Base-by-base conservation (phyloP, 2,888 invertebrate species). In the Fissipunctia ypsillon region DNA sequence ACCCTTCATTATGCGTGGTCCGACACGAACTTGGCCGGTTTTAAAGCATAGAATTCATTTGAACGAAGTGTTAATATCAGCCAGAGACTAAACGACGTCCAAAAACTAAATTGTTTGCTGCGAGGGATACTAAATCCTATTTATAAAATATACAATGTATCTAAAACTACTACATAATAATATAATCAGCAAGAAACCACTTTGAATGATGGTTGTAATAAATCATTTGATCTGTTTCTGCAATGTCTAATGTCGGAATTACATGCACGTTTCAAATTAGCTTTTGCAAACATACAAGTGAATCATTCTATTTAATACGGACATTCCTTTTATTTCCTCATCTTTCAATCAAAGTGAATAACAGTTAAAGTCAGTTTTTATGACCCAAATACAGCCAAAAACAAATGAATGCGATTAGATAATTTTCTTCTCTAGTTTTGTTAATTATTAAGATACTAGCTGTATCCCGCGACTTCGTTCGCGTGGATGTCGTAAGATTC, bases 241-340 rank as follows among this genome's bases (percentile, higher is more conserved):
- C 52, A 25, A 52, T 25, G 25, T 14, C 52, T 52, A 52, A 52
- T 52, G 52, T 28, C 54, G 16, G 7, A 28, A 54, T 28, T 16
- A 54, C 28, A 54, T 7, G 7, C 28, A 54, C 16, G 7, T 16
- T 54, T 28, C 61, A 63, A 28, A 28, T 45, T 16, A 9, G 9
- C 48, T 45, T 64, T 64, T 50, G 9, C 54, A 52, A 35, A 64
- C 35, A 64, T 31, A 9, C 22, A 48, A 50, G 48, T 52, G 52
- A 19, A 35, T 64, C 12, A 65, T 52, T 63, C 31, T n/a, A n/a
- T n/a, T n/a, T n/a, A 31, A 63, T 31, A 45, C 22, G 9, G 25
- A 12, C 4, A 45, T 45, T 45, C 14, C 43, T 63, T 63, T 63
- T 22, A 22, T 28, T 63, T 22, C 22, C 61, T 28, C 43, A 14